Evolutionary conservation across 2,797 vertebrate genomes (phyloP), one percentile per base, ranked within the genome.

Genomic region (Lycodopsis pacificus): DNA sequence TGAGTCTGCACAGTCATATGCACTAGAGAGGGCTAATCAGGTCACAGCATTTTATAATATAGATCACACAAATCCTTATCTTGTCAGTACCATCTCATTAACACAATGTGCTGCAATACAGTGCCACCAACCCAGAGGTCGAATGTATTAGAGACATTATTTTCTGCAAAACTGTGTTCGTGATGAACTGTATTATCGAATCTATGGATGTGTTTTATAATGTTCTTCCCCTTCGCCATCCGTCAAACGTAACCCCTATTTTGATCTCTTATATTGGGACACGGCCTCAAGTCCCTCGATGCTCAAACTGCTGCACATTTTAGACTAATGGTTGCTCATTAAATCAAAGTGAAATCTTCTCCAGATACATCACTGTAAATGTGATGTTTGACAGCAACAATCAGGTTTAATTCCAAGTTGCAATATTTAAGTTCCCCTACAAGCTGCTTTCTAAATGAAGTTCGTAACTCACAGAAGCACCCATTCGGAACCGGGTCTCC

Each of bases 21-120:
- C 71, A 79, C 59, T 65, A 19, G 25, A 71, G 42, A 5, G 19
- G 13, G 32, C 27, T n/a, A 42, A 72, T 82, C 49, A 67, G 83
- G 72, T 70, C 62, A 51, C 30, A 38, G 44, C 36, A 46, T 83
- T 86, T 81, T 34, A 77, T 86, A 73, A 86, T 78, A 69, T 51
- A 77, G 70, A 84, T 56, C n/a, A 65, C 65, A 42, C 61, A 63
- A 40, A 10, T 57, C 30, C 17, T 20, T 67, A 64, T 71, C 64
- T 63, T 71, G 44, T 65, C 70, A 62, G 64, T 22, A 4, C 13
- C 38, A 61, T 56, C 73, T 84, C 73, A 82, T 85, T 83, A 76
- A 66, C 68, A 57, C 30, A 65, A 46, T 57, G 51, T n/a, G 22
- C 19, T 61, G 46, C 17, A 36, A 34, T 54, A 56, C 4, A 27